These are phyloP conservation scores for Himalopsyche kuldschensis DNA, from an alignment of 2,888 invertebrate species.

Conservation along the genomic window DNA sequence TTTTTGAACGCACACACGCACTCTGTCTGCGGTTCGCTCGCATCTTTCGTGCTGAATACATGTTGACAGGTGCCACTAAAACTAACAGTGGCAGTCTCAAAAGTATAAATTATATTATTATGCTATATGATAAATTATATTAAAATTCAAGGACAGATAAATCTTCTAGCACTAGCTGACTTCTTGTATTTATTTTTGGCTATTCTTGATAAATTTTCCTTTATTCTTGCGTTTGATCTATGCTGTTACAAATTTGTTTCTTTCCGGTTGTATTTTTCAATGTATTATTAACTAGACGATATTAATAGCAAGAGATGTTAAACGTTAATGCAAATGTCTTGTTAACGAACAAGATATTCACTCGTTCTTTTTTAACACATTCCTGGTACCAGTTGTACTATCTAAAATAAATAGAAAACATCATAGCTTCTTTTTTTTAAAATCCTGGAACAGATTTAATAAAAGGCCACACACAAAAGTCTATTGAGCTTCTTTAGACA, in stretches of 20 bases:
- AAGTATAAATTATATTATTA: too few relatives aligned
- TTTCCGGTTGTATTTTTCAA: neutral
- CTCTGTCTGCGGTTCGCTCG: too few relatives aligned
- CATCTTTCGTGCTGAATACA: too few relatives aligned
- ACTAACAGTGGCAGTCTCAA: too few relatives aligned
- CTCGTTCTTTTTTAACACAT: neutral
- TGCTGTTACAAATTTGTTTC: neutral
- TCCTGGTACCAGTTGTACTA: neutral
- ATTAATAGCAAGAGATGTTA: neutral
- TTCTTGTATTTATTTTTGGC: neutral
- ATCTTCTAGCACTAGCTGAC: neutral
- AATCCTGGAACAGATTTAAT: too few relatives aligned
- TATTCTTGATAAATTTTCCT: neutral
- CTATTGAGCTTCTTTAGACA: too few relatives aligned
- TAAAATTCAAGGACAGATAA: neutral
- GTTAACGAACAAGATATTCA: neutral
- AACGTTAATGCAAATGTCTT: neutral
- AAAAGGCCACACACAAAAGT: too few relatives aligned
- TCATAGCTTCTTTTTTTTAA: too few relatives aligned
- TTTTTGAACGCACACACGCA: too few relatives aligned
- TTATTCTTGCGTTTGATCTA: neutral
- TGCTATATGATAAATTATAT: too few relatives aligned
- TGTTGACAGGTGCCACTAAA: too few relatives aligned
- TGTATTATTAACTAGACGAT: neutral
- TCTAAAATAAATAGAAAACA: neutral